Base-by-base conservation (phyloP, 2,113 vertebrate species). In the Octodon degus region DNA sequence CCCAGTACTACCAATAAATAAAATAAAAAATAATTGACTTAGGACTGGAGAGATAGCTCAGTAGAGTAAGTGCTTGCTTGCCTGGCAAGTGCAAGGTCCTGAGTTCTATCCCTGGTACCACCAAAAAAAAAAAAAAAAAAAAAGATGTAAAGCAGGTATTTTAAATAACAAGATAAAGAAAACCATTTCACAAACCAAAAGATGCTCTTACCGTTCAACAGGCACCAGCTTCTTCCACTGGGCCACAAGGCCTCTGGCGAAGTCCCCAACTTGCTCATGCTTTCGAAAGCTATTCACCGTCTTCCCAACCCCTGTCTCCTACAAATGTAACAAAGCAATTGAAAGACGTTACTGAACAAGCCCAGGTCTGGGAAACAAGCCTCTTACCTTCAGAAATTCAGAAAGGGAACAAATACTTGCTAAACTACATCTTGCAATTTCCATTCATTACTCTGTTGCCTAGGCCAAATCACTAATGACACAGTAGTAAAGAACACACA, bases 171-270 rank as follows among this genome's bases (percentile, higher is more conserved):
- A 74, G 86, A 16, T 27, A 2, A 4, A 62, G 27, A 63, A 80
- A 55, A 32, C 16, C 40, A 50, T 19, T 10, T 50, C 25, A 83
- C 11, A 89, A 67, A 91, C 50, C 60, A 34, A 84, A 43, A 43
- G n/a, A 85, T 0, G 3, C 72, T 95, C 97, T 97, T 74, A 99
- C 99, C 99, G 98, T 68, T 99, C 99, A 53, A 99, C 99, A 0
- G 99, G 99, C 96, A 99, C 99, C 91, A 99, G 98, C 96, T 99
- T 99, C 98, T 99, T 99, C 99, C 99, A 99, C 97, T 99, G 99
- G 90, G 99, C 99, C 65, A 99, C 99, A 0, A 99, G 98, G 96
- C 97, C 98, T 98, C 99, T 99, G 0, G 99, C 99, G 67, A 99
- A 97, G 22, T 98, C 99, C 77, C 99, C 99, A 0, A 99, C 99